Evolutionary conservation across 2,113 vertebrate species (phyloP).

Genomic region (Diadophis punctatus): DNA sequence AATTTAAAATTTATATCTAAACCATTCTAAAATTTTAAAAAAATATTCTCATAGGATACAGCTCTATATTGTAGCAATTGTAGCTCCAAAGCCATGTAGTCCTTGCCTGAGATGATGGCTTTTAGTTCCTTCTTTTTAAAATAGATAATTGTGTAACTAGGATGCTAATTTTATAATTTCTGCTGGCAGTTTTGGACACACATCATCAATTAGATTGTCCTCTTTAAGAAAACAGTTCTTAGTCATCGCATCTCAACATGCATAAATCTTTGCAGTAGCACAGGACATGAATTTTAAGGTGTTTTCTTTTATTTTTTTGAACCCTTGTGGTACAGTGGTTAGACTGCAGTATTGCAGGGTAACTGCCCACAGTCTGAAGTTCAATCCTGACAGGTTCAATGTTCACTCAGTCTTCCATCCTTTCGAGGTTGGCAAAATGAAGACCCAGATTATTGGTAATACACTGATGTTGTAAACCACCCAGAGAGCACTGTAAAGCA

Average conservation of each 20-base stretch:
- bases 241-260: background rate
- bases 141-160: background rate
- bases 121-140: background rate
- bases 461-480: background rate
- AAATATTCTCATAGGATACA: background rate
- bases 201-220: background rate
- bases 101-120: background rate
- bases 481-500: background rate
- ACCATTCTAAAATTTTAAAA: background rate
- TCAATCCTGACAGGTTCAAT: background rate
- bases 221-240: slow-evolving; percentile 3
- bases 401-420: background rate
- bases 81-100: background rate
- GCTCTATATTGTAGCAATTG: background rate
- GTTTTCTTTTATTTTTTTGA: background rate
- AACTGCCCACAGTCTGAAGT: background rate
- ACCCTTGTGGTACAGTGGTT: background rate
- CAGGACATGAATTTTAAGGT: background rate
- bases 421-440: background rate
- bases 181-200: background rate
- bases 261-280: slow-evolving; percentile 12
- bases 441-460: background rate
- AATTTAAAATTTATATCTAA: background rate
- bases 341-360: background rate
- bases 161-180: background rate